Evolutionary conservation across 2,797 vertebrate species (phyloP), one percentile per base, ranked within the genome.

Genomic region (Chrosomus eos): DNA sequence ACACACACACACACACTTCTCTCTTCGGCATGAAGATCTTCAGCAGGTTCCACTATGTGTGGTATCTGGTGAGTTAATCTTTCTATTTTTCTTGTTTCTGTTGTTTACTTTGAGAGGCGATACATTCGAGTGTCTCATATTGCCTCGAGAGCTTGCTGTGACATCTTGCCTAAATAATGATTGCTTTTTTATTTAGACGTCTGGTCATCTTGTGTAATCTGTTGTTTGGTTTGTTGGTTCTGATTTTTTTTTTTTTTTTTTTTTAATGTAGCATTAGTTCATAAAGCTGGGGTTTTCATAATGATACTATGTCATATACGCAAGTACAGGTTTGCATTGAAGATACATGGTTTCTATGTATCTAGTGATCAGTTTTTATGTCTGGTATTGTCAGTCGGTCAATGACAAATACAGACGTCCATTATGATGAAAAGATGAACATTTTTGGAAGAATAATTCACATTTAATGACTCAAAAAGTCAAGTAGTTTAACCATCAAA

Each of bases 21-120:
- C 23, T 48, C 28, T 72, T 84, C 21, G 70, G 87, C 82, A 96
- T 97, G 96, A 96, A 94, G 91, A 95, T 96, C 92, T 97, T 97
- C 91, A 95, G 95, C 88, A 95, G 95, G 68, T 97, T 97, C 91
- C 95, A 96, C 93, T 97, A 97, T 86, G 95, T 97, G 76, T 97
- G 96, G 96, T 95, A 97, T 91, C 93, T 93, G 94, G 94, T 94
- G 91, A 95, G 94, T 92, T 86, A 82, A 78, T 76, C 36, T 51
- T 58, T 7, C 9, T 68, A 9, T 64, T 31, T 16, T 45, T 45
- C n/a, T 45, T 72, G 13, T 60, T 38, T 38, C 11, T 28, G 19
- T 38, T 23, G 36, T 71, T 16, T 48, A 77, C 33, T 83, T 21
- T 19, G 43, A 14, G 43, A 45, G 10, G 28, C 33, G 19, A 23